A percentile compares a stretch with the other conserved stretches of the same genome.
Evolutionary conservation across 2,113 vertebrate species (phyloP).

Genomic region (Labrus mixtus): DNA sequence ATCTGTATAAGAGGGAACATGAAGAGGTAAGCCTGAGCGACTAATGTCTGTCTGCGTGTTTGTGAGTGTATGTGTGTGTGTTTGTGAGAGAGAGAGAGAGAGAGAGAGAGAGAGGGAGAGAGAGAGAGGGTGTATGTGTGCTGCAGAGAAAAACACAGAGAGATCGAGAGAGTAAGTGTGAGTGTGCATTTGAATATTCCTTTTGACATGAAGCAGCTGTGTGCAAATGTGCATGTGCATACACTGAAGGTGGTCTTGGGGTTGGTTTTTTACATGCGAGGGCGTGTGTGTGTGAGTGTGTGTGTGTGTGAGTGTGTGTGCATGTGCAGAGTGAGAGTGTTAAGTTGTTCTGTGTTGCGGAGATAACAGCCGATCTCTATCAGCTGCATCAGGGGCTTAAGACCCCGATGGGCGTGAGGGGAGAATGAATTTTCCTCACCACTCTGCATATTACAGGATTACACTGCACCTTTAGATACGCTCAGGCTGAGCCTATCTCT

Average conservation of each 20-base stretch:
- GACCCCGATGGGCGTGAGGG: constrained; percentile 74
- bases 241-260: constrained; percentile 50
- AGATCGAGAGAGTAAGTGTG: constrained; percentile 10
- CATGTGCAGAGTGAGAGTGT: constrained; percentile 59
- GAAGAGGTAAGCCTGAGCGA: constrained; percentile 19
- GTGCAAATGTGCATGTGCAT: constrained; percentile 62
- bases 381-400: constrained; percentile 81
- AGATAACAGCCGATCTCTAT: constrained; percentile 83
- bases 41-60: constrained; percentile 18
- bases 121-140: not conserved
- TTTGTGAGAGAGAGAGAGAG: not conserved
- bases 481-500: constrained; percentile 69
- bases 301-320: constrained; percentile 35
- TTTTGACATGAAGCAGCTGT: constrained; percentile 63
- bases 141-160: not conserved
- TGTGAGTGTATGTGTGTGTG: constrained; percentile 3
- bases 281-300: constrained; percentile 31
- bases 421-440: constrained; percentile 79
- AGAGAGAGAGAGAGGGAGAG: too few relatives aligned
- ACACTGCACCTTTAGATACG: constrained; percentile 82
- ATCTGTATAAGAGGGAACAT: constrained; percentile 14
- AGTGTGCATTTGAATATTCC: constrained; percentile 57
- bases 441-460: constrained; percentile 85
- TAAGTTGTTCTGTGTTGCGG: constrained; percentile 80
- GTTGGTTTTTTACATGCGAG: constrained; percentile 35